Evolutionary conservation across 2,797 vertebrate genomes (phyloP).

Genomic region (Toxotes lorentzi): DNA sequence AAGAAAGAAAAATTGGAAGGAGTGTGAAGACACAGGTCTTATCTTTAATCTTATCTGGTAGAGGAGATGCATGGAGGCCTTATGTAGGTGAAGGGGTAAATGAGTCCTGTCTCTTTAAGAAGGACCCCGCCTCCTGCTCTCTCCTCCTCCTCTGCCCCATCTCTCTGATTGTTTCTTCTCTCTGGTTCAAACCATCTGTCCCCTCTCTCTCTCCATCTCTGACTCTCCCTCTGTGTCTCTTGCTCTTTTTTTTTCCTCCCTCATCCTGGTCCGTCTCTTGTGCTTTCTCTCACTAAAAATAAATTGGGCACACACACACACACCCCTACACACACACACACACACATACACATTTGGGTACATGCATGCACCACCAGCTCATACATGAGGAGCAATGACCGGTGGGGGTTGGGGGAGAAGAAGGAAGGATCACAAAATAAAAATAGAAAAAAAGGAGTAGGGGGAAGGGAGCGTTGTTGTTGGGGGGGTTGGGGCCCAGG

Average conservation of each 20-base stretch:
- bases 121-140: constrained; percentile 16
- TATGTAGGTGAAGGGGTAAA: constrained; percentile 79
- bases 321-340: not conserved
- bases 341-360: constrained; percentile 23
- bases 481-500: constrained; percentile 54
- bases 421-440: constrained; percentile 48
- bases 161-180: constrained; percentile 77
- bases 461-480: constrained; percentile 29
- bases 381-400: constrained; percentile 8
- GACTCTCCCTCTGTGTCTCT: constrained; percentile 22
- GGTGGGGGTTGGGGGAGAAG: not conserved
- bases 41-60: too few species aligned
- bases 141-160: constrained; percentile 42
- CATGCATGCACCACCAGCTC: constrained; percentile 3
- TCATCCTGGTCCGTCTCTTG: not conserved
- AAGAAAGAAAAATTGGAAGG: not conserved
- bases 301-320: constrained; percentile 16
- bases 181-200: constrained; percentile 78
- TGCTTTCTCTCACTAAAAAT: constrained; percentile 52
- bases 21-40: not conserved
- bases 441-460: constrained; percentile 33
- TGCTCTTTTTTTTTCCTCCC: constrained; percentile 1
- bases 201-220: constrained; percentile 24
- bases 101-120: constrained; percentile 80
- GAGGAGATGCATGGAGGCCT: constrained; percentile 16